Evolutionary conservation across 2,888 invertebrate species (phyloP).

Genomic region (Mythimna albipuncta): DNA sequence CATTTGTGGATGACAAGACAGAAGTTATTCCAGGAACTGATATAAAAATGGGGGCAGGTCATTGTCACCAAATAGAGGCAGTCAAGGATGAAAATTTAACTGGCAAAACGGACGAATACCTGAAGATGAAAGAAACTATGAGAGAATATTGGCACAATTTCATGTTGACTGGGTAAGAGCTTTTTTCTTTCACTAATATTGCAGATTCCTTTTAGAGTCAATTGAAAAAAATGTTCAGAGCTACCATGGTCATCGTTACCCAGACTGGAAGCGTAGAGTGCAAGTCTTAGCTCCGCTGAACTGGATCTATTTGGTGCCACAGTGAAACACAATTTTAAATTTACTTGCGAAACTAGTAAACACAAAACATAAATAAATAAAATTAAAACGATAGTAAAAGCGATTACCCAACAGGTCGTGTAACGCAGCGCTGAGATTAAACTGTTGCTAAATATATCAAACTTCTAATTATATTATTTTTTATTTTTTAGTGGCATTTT

Average conservation of each 20-base stretch:
- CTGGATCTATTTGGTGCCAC: too few species aligned
- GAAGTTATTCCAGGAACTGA: constrained; percentile 60
- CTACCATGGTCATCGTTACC: neutral
- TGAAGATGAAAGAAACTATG: constrained; percentile 53
- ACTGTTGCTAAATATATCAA: neutral
- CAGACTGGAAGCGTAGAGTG: too few species aligned
- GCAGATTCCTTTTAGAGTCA: neutral
- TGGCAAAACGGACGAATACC: constrained; percentile 52
- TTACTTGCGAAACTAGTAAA: too few species aligned
- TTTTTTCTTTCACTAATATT: neutral
- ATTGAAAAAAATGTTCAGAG: too few species aligned
- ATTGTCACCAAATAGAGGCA: constrained; percentile 66
- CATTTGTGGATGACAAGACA: constrained; percentile 66
- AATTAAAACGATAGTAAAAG: neutral
- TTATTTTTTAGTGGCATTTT: too few species aligned
- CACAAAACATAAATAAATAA: too few species aligned
- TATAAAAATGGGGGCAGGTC: constrained; percentile 65
- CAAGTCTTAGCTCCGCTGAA: too few species aligned
- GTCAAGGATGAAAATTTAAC: constrained; percentile 51
- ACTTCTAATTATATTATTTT: too few species aligned
- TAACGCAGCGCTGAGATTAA: neutral
- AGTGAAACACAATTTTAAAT: too few species aligned
- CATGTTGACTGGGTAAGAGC: constrained; percentile 65
- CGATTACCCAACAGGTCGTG: neutral
- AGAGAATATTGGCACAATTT: constrained; percentile 66